phyloP scores from a whole-genome alignment of 2,113 vertebrate species.

The Anoura caudifer region DNA sequence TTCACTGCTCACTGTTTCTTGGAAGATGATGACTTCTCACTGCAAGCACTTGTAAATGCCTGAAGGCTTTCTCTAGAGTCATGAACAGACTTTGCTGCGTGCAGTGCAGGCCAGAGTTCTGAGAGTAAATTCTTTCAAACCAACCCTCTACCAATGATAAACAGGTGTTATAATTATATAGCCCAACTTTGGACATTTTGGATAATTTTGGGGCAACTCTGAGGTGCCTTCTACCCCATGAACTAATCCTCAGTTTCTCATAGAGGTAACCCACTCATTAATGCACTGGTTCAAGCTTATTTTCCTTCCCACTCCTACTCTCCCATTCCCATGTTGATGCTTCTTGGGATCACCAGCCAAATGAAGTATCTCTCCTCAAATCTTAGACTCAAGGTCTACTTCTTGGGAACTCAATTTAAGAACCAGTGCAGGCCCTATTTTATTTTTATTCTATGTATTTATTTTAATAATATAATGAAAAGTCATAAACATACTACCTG shows the following conservation, averaged over 20 bases:
- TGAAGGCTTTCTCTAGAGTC: not conserved
- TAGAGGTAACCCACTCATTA: not conserved
- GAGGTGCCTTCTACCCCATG: not conserved
- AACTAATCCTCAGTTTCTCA: not conserved
- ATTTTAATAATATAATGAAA: not conserved
- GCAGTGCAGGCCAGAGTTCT: not conserved
- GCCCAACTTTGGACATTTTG: not conserved
- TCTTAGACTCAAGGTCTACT: not conserved
- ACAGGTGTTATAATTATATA: not conserved
- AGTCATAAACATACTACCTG: not conserved
- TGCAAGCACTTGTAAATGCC: not conserved
- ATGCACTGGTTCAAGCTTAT: not conserved
- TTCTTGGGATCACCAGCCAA: not conserved
- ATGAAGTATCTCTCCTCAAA: not conserved
- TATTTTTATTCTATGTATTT: not conserved
- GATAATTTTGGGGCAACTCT: not conserved
- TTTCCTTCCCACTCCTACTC: not conserved
- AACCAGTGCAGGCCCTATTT: not conserved
- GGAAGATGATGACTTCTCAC: not conserved
- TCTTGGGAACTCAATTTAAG: not conserved
- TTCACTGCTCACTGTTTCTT: not conserved
- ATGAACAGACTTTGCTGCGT: not conserved
- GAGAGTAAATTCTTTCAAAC: not conserved
- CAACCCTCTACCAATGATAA: not conserved
- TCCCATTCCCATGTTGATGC: not conserved